Percentiles rank a stretch among this genome's conserved stretches.
Conservation (phyloP, 2,113 vertebrate genomes). For the Mystacornis crossleyi region DNA sequence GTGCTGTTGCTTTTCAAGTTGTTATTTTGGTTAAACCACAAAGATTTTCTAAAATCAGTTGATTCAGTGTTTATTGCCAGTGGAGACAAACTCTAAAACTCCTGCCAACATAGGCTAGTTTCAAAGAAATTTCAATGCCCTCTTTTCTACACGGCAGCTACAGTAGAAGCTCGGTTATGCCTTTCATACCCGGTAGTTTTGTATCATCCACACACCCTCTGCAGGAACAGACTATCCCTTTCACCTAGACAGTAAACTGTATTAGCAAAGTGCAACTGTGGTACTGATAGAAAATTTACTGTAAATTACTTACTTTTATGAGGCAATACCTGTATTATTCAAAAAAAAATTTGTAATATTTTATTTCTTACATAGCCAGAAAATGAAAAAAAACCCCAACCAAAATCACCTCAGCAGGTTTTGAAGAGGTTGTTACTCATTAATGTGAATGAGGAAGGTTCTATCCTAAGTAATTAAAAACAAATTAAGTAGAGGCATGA, state of each 20-base stretch:
- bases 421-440: neutral
- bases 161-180: neutral
- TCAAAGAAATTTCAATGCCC: neutral
- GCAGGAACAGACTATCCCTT: neutral
- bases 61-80: neutral
- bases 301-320: neutral
- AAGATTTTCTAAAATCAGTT: neutral
- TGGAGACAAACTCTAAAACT: neutral
- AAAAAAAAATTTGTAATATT: neutral
- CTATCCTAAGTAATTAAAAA: slow-evolving; percentile 7
- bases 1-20: neutral
- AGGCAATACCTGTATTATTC: neutral
- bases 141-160: neutral
- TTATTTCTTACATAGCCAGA: neutral
- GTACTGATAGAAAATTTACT: neutral
- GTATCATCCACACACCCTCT: neutral
- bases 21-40: neutral
- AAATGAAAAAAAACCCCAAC: neutral
- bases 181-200: neutral
- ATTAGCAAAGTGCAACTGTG: neutral
- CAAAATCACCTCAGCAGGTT: neutral
- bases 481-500: slow-evolving; percentile 10
- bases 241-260: neutral
- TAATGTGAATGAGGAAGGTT: neutral
- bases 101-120: neutral